Evolutionary conservation across 2,888 invertebrate genomes (phyloP), one percentile per base, ranked within the genome.

Genomic region (Rhingia rostrata): DNA sequence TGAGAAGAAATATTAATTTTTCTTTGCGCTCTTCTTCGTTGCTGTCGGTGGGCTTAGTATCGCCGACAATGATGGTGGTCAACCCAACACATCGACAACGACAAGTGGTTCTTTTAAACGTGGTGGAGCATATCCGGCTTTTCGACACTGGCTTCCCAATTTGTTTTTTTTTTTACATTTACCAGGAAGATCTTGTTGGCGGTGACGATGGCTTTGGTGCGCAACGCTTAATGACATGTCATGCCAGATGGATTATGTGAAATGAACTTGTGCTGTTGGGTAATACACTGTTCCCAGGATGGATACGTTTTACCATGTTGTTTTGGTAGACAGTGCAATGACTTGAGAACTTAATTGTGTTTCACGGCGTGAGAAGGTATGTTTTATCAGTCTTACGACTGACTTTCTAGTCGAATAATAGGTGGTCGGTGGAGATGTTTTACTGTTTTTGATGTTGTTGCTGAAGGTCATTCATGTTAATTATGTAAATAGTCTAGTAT

Each of bases 361-460:
- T 58, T 49, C 47, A 12, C 58, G 56, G 41, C 58, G 66, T 43
- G 54, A 7, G 49, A 45, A 22, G 30, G 6, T 47, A 30, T 33
- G 35, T 60, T 33, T 56, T 39, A 66, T 56, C 70, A 43, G 58
- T 30, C 12, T 63, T 51, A 67, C 39, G 10, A 37, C 35, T 33
- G 49, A 51, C 63, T 63, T 79, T 37, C 61, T 41, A 66, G 66
- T 77, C 82, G 70, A 77, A 72, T 82, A 77, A 80, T 30, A 69
- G 67, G 74, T 58, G 49, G 49, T 41, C 35, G 70, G 12, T 41
- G 49, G 35, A 49, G 74, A 72, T 60, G 58, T 63, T 49, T 22
- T 43, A 32, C 12, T 32, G 22, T 12, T 39, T 33, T 7, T 35
- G 47, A 41, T 22, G 4, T 30, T 43, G 5, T 30, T 22, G 2